Base-by-base conservation (phyloP, 2,888 invertebrate species). In the Uloborus plumipes region DNA sequence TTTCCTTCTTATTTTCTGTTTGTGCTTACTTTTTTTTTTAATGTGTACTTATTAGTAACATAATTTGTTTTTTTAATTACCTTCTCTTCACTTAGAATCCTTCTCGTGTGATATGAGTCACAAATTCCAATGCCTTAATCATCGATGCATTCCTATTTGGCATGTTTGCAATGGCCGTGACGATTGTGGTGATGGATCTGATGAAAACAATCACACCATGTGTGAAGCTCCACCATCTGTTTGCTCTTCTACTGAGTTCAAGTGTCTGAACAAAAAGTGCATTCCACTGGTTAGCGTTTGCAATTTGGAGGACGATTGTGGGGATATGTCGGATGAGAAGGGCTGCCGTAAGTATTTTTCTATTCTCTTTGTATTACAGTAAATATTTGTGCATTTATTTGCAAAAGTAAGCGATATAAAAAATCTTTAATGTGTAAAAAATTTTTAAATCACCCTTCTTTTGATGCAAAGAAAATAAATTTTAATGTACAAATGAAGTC, bases 171-270 rank as follows among this genome's bases (percentile, higher is more conserved):
- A 98, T 89, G 94, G 95, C 49, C 92, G 94, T 20, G 95, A 97
- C 89, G 96, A 98, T 89, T 98, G 98, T 89, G 95, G 95, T 53
- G 97, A 98, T 89, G 96, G 96, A 13, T 95, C 95, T 0, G 98
- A 98, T 89, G 98, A 98, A 90, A 97, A 97, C 89, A 96, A 97
- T 89, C 94, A 96, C 92, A 96, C 96, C 0, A 90, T 96, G 75
- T 97, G 96, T 88, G 93, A 94, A 1, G 91, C 92, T n/a, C 92
- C 93, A 84, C 92, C 92, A 70, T 92, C 93, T 86, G 93, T 76
- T 6, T 90, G 90, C 84, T 0, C 85, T 14, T 91, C 92, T 86
- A 91, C 92, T 9, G 95, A 97, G 90, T 97, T 94, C 90, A 93
- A 94, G 88, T 98, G 98, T 89, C 94, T 95, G 75, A 96, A 96